A percentile compares a stretch with the other conserved stretches of the same genome.
These are phyloP conservation scores for Lasioglossum oenotherae DNA, from an alignment of 2,888 invertebrate genomes.

Conservation along the genomic window DNA sequence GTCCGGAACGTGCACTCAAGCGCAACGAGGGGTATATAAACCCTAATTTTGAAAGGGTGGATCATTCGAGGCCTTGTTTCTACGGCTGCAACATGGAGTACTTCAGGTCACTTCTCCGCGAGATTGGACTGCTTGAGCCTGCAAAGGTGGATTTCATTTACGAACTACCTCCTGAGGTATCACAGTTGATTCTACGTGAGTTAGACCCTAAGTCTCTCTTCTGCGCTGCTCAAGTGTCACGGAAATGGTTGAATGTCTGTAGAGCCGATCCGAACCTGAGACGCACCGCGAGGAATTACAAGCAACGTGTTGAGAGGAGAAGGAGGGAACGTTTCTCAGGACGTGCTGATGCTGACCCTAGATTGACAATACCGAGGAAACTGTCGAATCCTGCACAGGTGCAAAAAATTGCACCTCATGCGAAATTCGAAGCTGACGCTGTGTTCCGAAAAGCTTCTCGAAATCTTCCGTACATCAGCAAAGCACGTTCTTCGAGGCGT, in stretches of 20 bases:
- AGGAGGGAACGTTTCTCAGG: neutral
- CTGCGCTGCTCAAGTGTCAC: conserved; percentile 14
- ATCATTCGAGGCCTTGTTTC: neutral
- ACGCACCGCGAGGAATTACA: neutral
- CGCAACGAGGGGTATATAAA: conserved; percentile 9
- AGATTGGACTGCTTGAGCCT: conserved; percentile 3
- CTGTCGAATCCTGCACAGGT: neutral
- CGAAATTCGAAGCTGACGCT: neutral
- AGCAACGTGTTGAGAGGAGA: neutral
- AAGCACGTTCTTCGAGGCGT: neutral
- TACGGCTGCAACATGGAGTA: conserved; percentile 31
- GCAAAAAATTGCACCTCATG: neutral
- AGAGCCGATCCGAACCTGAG: neutral
- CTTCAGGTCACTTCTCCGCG: conserved; percentile 29
- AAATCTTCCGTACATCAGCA: neutral
- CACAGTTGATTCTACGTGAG: conserved; percentile 44
- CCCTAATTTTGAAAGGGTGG: neutral
- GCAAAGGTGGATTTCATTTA: conserved; percentile 36
- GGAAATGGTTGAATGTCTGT: conserved; percentile 29
- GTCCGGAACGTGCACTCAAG: neutral
- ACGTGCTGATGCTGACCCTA: neutral
- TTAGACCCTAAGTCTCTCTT: conserved; percentile 44
- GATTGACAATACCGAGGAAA: neutral
- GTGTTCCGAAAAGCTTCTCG: neutral
- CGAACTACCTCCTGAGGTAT: conserved; percentile 34